These are phyloP conservation scores for Gallinago solitaria DNA, from an alignment of 2,797 vertebrate genomes.

Conservation along the genomic window DNA sequence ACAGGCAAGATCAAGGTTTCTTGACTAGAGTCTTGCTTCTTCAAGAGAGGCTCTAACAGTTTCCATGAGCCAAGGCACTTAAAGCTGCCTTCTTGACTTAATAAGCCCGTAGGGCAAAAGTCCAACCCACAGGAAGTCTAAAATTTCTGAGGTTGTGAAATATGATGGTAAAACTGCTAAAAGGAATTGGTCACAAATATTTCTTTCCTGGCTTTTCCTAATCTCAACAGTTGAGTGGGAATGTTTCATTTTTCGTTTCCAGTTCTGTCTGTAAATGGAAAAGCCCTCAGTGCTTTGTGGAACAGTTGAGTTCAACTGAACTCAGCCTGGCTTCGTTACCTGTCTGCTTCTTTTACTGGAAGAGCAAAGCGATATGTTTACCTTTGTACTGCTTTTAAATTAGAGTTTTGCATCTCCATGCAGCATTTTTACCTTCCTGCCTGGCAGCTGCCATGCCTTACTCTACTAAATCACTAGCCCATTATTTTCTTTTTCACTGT, in stretches of 20 bases:
- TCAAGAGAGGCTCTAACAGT: constrained; percentile 10
- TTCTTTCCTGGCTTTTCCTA: constrained; percentile 46
- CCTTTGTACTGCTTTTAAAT: constrained; percentile 20
- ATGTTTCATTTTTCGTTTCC: constrained; percentile 36
- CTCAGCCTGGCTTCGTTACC: neutral
- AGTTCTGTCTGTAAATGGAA: constrained; percentile 3
- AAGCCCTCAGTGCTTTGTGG: neutral
- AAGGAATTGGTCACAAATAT: constrained; percentile 59
- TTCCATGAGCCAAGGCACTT: constrained; percentile 42
- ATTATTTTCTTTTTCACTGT: constrained; percentile 52
- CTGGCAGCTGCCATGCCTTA: constrained; percentile 26
- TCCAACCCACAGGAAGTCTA: constrained; percentile 68
- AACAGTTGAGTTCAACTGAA: neutral
- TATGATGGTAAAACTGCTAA: constrained; percentile 58
- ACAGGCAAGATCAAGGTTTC: neutral
- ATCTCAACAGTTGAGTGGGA: constrained; percentile 19
- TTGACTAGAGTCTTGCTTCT: neutral
- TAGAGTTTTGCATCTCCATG: neutral
- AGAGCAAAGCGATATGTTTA: neutral
- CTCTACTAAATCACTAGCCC: constrained; percentile 52
- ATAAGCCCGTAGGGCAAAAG: constrained; percentile 38
- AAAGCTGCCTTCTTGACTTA: constrained; percentile 46
- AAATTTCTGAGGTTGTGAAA: constrained; percentile 66
- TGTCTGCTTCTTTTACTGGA: neutral
- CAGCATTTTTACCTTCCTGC: constrained; percentile 34